Evolutionary conservation across 2,888 invertebrate genomes (phyloP).

Genomic region (Dryadula phaetusa): DNA sequence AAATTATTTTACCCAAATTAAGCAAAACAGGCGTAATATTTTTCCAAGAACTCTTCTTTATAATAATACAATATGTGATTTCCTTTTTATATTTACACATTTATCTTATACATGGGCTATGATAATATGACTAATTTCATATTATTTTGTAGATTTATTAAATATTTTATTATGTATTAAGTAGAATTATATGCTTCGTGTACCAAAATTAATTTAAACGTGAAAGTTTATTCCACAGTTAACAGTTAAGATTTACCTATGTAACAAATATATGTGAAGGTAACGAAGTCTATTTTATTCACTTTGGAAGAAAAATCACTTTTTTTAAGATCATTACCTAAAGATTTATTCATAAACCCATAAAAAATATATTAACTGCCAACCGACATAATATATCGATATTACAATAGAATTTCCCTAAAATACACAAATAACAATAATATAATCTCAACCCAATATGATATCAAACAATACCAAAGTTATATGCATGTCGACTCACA

Average conservation of each 20-base stretch:
- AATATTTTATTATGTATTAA: background rate
- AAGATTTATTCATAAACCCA: background rate
- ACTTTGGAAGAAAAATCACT: no score
- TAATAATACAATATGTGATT: background rate
- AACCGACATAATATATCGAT: background rate
- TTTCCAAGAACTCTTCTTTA: background rate
- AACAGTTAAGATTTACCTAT: no score
- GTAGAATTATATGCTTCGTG: background rate
- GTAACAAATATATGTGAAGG: no score
- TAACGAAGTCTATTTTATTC: no score
- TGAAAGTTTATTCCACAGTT: no score
- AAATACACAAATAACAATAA: constrained; percentile 20
- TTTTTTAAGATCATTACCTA: background rate
- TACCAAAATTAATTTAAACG: no score
- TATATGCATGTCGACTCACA: constrained; percentile 26
- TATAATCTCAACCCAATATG: constrained; percentile 11
- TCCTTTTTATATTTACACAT: background rate
- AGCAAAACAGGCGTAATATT: background rate
- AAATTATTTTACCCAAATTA: constrained; percentile 12
- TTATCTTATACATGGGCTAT: background rate
- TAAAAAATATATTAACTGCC: constrained; percentile 1
- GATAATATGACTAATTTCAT: background rate
- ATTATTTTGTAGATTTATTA: background rate
- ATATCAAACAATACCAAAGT: constrained; percentile 23
- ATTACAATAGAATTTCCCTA: constrained; percentile 12